These are phyloP conservation scores for Brachyopa scutellaris DNA, from an alignment of 2,888 invertebrate species.

Conservation along the genomic window DNA sequence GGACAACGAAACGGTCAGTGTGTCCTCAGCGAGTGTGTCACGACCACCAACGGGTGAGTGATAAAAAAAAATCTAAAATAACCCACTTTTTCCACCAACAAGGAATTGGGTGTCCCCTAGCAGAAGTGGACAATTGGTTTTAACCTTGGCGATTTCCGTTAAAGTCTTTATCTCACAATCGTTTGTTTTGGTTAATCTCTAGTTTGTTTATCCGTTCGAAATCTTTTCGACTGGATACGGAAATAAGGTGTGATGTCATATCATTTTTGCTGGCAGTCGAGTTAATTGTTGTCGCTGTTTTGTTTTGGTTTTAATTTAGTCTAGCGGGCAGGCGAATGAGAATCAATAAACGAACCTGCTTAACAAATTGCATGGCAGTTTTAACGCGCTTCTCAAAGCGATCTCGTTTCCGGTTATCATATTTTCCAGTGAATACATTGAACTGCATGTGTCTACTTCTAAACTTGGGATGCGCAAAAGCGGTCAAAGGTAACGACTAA, in stretches of 20 bases:
- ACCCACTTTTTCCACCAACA: too few relatives aligned
- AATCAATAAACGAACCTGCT: not conserved
- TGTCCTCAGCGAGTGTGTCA: constrained; percentile 90
- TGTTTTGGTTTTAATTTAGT: constrained; percentile 25
- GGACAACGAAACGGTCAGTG: constrained; percentile 91
- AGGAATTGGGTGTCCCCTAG: too few relatives aligned
- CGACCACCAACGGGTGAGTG: constrained; percentile 90
- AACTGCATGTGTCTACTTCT: too few relatives aligned
- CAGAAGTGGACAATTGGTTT: not conserved
- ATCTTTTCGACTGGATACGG: constrained; percentile 18
- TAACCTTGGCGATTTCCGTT: constrained; percentile 11
- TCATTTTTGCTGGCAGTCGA: not conserved
- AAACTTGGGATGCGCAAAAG: too few relatives aligned
- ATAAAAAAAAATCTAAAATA: not conserved
- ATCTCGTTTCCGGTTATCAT: too few relatives aligned
- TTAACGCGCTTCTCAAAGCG: too few relatives aligned
- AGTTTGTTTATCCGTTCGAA: constrained; percentile 41
- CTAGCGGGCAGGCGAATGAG: not conserved
- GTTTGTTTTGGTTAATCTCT: constrained; percentile 43
- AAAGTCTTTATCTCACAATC: not conserved
- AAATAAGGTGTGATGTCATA: constrained; percentile 67
- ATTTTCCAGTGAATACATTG: too few relatives aligned
- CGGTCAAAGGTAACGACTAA: too few relatives aligned
- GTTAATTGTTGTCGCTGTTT: constrained; percentile 9
- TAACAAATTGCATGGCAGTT: not conserved